Evolutionary conservation across 2,888 invertebrate genomes (phyloP), one percentile per base, ranked within the genome.

Genomic region (Amblyjoppa proteus): DNA sequence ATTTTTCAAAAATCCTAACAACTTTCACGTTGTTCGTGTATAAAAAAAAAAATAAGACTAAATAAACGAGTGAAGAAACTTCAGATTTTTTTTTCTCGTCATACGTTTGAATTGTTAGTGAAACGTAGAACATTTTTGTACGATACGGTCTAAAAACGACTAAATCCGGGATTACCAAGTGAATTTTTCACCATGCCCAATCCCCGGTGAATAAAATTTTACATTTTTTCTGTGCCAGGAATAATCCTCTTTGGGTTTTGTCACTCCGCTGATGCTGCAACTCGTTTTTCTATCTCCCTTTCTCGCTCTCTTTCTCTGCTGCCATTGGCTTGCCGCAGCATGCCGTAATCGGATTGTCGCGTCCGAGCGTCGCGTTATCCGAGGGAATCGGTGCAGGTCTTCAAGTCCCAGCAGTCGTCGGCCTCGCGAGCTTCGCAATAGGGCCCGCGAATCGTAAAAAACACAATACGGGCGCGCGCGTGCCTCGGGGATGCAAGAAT

Each of bases 311-410:
- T 69, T 25, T 3, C 5, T n/a, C 11, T 20, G 41, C 41, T 41
- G 61, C 16, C 31, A 66, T 61, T 68, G 7, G 51, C 16, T 82
- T 41, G 82, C 66, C 76, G 7, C 16, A 66, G 79, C 56, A 71
- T 11, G 76, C 58, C 56, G 38, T 85, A 82, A 85, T 85, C 82
- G 82, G 85, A 85, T 85, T 85, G 56, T 71, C 66, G 56, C 75
- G 66, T 45, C 61, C 58, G 71, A 82, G 68, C 76, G 71, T 41
- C 38, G 75, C 75, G 74, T 76, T 41, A 79, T 75, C 51, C 49
- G 68, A 53, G 41, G 64, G 66, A 84, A 76, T 83, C 82, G 80
- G 74, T 80, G 77, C 77, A 86, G 64, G 81, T 85, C 85, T 87
- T 87, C 81, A 74, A 85, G 78, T 45, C 83, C 75, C 75, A 16